These are phyloP conservation scores for Selenia dentaria DNA, from an alignment of 2,888 invertebrate species.

Conservation along the genomic window DNA sequence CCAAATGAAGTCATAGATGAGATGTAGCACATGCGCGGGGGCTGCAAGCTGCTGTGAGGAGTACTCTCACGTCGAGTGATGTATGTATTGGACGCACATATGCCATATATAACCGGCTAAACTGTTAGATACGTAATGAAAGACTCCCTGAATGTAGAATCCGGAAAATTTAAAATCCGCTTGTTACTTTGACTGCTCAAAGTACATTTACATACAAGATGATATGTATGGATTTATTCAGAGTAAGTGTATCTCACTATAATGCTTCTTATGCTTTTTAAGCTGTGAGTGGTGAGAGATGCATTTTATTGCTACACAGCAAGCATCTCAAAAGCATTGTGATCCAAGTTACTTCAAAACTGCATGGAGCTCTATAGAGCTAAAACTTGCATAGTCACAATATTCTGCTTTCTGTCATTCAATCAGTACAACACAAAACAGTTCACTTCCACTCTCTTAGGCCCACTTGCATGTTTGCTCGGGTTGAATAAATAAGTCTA, in stretches of 20 bases:
- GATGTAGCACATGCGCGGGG: constrained; percentile 27
- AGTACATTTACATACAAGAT: neutral
- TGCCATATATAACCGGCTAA: neutral
- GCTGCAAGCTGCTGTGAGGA: constrained; percentile 7
- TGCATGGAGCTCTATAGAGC: too few species aligned
- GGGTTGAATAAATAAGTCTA: too few species aligned
- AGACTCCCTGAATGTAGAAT: neutral
- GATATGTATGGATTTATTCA: neutral
- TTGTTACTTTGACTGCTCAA: neutral
- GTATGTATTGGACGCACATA: neutral
- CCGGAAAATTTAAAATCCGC: neutral
- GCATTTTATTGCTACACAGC: too few species aligned
- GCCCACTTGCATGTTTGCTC: too few species aligned
- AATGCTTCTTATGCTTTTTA: too few species aligned
- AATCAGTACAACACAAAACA: too few species aligned
- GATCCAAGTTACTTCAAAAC: too few species aligned
- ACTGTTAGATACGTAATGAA: neutral
- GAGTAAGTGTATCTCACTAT: neutral
- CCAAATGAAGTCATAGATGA: neutral
- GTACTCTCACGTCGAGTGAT: constrained; percentile 7
- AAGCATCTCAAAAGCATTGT: too few species aligned
- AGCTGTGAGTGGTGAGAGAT: too few species aligned
- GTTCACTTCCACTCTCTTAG: too few species aligned
- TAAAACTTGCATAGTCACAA: too few species aligned
- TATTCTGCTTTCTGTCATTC: too few species aligned